phyloP scores from a whole-genome alignment of 2,113 vertebrate genomes.

The Malurus alboscapulatus region DNA sequence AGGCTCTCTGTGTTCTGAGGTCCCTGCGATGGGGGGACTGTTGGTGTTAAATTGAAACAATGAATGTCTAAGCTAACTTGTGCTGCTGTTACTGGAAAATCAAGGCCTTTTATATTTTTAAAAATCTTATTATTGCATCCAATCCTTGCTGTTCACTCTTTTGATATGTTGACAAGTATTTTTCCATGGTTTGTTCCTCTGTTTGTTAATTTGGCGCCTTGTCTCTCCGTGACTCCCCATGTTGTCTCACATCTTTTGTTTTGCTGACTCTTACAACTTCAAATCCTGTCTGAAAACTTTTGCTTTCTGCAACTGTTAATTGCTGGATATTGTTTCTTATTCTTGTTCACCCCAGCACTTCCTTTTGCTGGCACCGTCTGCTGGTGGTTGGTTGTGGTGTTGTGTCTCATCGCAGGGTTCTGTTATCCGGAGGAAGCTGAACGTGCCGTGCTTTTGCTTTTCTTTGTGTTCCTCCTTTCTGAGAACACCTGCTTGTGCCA shows the following conservation, averaged over 20 bases:
- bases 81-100: neutral
- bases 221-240: neutral
- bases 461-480: neutral
- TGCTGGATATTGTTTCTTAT: neutral
- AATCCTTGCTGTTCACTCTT: neutral
- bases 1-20: neutral
- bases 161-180: neutral
- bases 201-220: neutral
- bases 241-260: conserved; percentile 5
- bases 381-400: neutral
- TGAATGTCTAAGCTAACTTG: neutral
- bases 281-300: neutral
- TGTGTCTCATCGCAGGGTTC: neutral
- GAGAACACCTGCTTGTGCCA: neutral
- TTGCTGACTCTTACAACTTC: neutral
- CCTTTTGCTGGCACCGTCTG: neutral
- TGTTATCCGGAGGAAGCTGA: neutral
- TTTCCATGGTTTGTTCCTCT: neutral
- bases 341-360: neutral
- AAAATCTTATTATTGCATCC: neutral
- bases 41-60: neutral
- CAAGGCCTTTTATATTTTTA: neutral
- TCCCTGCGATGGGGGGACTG: fast-evolving
- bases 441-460: neutral
- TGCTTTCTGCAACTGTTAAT: neutral